Percentiles rank a stretch among this genome's conserved stretches.
Evolutionary conservation across 2,888 invertebrate genomes (phyloP).

Genomic region (Drosophila cracens): DNA sequence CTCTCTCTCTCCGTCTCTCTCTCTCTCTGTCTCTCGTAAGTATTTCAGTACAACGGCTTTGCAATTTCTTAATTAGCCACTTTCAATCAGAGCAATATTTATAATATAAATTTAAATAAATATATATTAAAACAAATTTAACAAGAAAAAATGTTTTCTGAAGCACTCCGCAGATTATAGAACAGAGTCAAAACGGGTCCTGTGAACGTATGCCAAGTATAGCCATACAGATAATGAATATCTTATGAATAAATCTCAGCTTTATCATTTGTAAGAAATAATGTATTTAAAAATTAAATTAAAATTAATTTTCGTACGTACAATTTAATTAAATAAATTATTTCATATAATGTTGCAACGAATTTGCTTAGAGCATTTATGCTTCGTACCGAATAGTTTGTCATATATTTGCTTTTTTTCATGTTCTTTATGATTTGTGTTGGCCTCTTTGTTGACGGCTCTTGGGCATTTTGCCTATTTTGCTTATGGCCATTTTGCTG

Average conservation of each 20-base stretch:
- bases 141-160: no score
- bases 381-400: background rate
- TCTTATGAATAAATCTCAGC: background rate
- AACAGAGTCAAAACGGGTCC: background rate
- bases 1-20: background rate
- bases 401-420: background rate
- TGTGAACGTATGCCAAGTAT: background rate
- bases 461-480: conserved; percentile 46
- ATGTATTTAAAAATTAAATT: background rate
- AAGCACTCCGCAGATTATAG: background rate
- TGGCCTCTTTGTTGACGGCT: conserved; percentile 49
- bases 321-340: background rate
- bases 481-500: conserved; percentile 51
- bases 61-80: background rate
- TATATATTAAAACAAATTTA: no score
- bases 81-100: background rate
- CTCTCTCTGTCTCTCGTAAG: background rate
- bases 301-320: background rate
- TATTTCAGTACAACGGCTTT: background rate
- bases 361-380: conserved; percentile 4
- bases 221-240: background rate
- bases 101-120: no score
- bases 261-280: background rate
- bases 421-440: conserved; percentile 50
- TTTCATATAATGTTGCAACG: background rate